phyloP scores from a whole-genome alignment of 2,113 vertebrate genomes.

The Pan paniscus region DNA sequence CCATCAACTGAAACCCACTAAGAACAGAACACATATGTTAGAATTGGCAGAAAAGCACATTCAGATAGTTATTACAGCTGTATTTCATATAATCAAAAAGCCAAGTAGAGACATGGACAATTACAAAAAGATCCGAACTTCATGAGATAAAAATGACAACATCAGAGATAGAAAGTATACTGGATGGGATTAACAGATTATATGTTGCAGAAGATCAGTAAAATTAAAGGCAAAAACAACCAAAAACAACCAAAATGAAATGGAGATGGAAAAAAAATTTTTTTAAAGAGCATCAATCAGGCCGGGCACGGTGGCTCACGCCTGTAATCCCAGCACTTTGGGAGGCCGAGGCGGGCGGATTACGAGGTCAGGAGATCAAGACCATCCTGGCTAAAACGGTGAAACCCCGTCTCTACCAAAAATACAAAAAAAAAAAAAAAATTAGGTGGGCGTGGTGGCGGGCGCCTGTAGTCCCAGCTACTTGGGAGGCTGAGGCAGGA shows the following conservation, averaged over 20 bases:
- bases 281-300: neutral
- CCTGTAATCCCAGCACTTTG: too few species aligned
- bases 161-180: neutral
- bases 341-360: too few species aligned
- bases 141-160: neutral
- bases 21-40: neutral
- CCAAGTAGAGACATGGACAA: neutral
- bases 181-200: neutral
- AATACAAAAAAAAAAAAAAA: too few species aligned
- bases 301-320: too few species aligned
- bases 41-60: neutral
- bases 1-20: neutral
- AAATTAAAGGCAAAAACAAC: neutral
- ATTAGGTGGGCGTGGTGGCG: too few species aligned
- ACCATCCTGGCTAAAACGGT: too few species aligned
- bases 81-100: neutral
- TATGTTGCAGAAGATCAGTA: neutral
- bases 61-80: neutral
- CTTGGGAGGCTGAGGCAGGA: too few species aligned
- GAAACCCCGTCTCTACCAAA: too few species aligned
- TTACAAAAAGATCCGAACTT: neutral
- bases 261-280: neutral
- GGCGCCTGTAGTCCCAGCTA: too few species aligned
- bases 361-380: too few species aligned
- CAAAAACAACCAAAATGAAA: conserved; percentile 33